Base-by-base conservation (phyloP, 1,140 invertebrate species). In the Aphelinus certus region DNA sequence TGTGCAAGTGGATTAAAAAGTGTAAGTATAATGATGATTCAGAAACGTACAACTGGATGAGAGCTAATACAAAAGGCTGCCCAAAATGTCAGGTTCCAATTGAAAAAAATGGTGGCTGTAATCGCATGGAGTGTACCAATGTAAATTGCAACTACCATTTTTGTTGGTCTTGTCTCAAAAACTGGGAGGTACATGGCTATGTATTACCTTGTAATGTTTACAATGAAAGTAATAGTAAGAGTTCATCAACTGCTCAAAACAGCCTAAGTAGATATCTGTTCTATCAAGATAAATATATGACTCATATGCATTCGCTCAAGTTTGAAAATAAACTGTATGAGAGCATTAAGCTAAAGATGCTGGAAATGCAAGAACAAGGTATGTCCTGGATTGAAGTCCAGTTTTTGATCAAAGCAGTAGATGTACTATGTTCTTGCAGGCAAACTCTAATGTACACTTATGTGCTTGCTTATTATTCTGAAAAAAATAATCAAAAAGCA, bases 381-480 rank as follows among this genome's bases (percentile, higher is more conserved):
- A 99, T 99, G 97, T 98, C 96, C 62, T 99, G 98, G 97, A 99
- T 99, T 82, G 98, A 99, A 92, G 96, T 97, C 80, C 96, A 98
- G 91, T 98, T 98, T 88, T 89, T 98, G 77, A 97, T 97, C 87
- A 97, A 97, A 88, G 97, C 97, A 66, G 97, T 99, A 63, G 97
- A 99, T 89, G 97, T 99, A 84, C 90, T 99, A 49, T 26, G 97
- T 88, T 94, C 96, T 84, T 99, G 98, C 89, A 90, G 98, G 71
- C 96, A 98, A 88, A 99, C 97, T 43, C 90, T 99, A 9, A 99
- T 99, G 97, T 99, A 97, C 89, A 99, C 97, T 69, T 99, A 99
- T 87, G 97, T 98, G 71, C 99, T 99, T 91, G 98, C 97, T 81
- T 99, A 97, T 89, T 99, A 99, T 86, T 91, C 99, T 82, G 92